Base-by-base conservation (phyloP, 2,113 vertebrate genomes). In the Hirundichthys speculiger region DNA sequence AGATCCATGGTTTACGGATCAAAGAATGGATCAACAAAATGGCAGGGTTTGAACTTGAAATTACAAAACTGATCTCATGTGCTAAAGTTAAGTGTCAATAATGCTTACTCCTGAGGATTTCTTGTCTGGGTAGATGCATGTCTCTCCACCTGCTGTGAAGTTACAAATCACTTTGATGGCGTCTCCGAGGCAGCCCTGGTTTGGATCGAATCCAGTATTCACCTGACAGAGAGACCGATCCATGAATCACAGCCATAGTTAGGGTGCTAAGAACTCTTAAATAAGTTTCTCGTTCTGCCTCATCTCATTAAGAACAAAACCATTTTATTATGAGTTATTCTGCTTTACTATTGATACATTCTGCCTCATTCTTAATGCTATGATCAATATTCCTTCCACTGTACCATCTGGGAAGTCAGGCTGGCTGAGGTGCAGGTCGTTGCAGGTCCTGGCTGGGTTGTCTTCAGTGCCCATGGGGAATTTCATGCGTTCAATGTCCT, bases 121-220 rank as follows among this genome's bases (percentile, higher is more conserved):
- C 87, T 94, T 98, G 88, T 99, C 98, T 58, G 97, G 96, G 85
- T 93, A 94, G 91, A 99, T 94, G 88, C 98, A 99, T 6, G 97
- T 98, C 86, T 99, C 97, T 47, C 97, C 98, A 48, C 95, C 95
- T 67, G 95, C 94, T 60, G 98, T 99, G 90, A 99, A 99, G 87
- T 99, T 99, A 85, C 98, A 99, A 83, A 94, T 95, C 49, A 99
- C 97, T 93, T 96, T 96, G 90, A 99, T 96, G 59, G 96, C 89
- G 63, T 99, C 97, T 87, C 97, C 95, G 13, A 94, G 93, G 80
- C 98, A 99, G 50, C 98, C 98, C 87, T 98, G 96, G 92, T 99
- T 99, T 47, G 98, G 98, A 92, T 99, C 98, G 79, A n/a, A 99
- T 96, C 97, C 97, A 99, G 73, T 98, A 99, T 90, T 98, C 94